Conservation (phyloP, 2,797 vertebrate species). For the Botia kubotai region DNA sequence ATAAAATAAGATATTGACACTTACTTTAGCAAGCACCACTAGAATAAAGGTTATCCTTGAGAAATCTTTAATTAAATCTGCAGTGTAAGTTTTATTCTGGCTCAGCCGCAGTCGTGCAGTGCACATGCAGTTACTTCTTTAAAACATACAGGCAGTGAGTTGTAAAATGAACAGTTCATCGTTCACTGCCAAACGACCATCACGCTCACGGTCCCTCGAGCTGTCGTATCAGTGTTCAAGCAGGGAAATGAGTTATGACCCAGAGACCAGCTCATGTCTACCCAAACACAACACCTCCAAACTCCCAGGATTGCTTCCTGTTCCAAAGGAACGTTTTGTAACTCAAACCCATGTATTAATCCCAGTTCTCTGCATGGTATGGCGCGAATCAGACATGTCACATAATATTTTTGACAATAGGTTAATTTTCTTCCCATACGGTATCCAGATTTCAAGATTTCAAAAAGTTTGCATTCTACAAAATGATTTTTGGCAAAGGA, state of each 20-base stretch:
- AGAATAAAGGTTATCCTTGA: not conserved
- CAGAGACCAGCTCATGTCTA: constrained; percentile 5
- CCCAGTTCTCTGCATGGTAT: constrained; percentile 1
- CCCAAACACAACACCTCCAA: constrained; percentile 63
- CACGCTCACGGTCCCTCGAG: constrained; percentile 10
- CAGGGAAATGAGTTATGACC: constrained; percentile 26
- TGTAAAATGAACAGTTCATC: not conserved
- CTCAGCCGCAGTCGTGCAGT: not conserved
- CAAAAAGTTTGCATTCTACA: not conserved
- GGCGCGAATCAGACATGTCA: constrained; percentile 34
- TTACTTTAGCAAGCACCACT: not conserved
- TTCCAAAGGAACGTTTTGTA: constrained; percentile 44
- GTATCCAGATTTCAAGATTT: constrained; percentile 44
- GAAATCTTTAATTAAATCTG: not conserved
- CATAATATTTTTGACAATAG: constrained; percentile 24
- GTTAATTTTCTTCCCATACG: constrained; percentile 34
- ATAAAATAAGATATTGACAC: not conserved
- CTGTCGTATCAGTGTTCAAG: constrained; percentile 23
- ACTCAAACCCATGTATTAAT: constrained; percentile 43
- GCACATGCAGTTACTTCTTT: constrained; percentile 7
- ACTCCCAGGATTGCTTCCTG: constrained; percentile 36
- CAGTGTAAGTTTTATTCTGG: not conserved
- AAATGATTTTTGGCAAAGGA: constrained; percentile 40
- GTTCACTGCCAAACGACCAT: constrained; percentile 7
- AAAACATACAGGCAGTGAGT: not conserved